phyloP scores from a whole-genome alignment of 2,888 invertebrate species.

The Neoscelio sp. region DNA sequence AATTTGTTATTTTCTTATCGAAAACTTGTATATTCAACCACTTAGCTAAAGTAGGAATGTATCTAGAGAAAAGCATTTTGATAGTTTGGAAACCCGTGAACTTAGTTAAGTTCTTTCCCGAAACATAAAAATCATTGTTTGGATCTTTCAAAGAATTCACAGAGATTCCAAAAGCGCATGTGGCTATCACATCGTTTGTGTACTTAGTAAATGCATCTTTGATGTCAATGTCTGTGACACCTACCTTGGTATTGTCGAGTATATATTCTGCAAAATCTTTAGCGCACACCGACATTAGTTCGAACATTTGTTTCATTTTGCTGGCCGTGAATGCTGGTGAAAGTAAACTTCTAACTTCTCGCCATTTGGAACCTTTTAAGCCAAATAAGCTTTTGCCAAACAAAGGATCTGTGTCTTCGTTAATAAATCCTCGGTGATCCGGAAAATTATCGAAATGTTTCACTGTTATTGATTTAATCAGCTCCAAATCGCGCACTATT shows the following conservation, averaged over 20 bases:
- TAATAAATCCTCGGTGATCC: slow-evolving; percentile 68
- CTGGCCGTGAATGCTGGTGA: slow-evolving; percentile 85
- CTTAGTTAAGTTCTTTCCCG: too few relatives aligned
- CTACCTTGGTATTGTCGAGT: slow-evolving; percentile 22
- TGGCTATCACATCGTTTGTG: slow-evolving; percentile 73
- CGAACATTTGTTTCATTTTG: slow-evolving; percentile 85
- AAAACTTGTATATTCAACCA: too few relatives aligned
- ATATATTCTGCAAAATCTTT: slow-evolving; percentile 72
- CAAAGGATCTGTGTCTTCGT: too few relatives aligned
- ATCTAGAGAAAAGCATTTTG: background rate
- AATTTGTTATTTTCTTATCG: too few relatives aligned
- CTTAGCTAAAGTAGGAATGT: too few relatives aligned
- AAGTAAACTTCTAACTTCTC: slow-evolving; percentile 81
- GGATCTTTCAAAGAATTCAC: slow-evolving; percentile 69
- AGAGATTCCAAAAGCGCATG: slow-evolving; percentile 70
- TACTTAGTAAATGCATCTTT: slow-evolving; percentile 73
- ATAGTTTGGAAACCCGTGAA: too few relatives aligned
- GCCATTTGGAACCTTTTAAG: slow-evolving; percentile 83
- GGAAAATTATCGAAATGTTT: slow-evolving; percentile 53
- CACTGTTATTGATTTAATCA: slow-evolving; percentile 26
- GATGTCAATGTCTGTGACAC: slow-evolving; percentile 70
- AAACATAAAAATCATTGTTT: slow-evolving; percentile 70
- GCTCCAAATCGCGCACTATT: slow-evolving; percentile 73
- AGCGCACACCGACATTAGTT: slow-evolving; percentile 81
- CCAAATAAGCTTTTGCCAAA: too few relatives aligned